A percentile compares a stretch with the other conserved stretches of the same genome.
These are phyloP conservation scores for Hemiprocne comata DNA, from an alignment of 2,113 vertebrate species.

Conservation along the genomic window DNA sequence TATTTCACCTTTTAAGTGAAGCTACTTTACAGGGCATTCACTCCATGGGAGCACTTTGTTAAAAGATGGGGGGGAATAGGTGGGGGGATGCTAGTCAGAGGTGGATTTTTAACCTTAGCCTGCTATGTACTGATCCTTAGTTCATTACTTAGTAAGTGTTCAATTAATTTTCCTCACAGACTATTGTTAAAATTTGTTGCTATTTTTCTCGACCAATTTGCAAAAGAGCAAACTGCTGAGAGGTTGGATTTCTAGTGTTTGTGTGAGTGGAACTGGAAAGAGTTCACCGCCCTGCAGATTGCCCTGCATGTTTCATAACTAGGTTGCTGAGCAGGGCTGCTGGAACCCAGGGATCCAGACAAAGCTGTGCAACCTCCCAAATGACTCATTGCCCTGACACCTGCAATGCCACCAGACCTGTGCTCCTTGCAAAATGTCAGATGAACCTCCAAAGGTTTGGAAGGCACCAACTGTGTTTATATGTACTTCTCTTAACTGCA, in stretches of 20 bases:
- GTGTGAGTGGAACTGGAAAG: slow-evolving; percentile 52
- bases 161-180: background rate
- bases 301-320: slow-evolving; percentile 11
- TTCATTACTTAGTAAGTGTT: background rate
- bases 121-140: background rate
- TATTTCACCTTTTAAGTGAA: slow-evolving; percentile 79
- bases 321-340: background rate
- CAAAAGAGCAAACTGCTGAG: slow-evolving; percentile 32
- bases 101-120: slow-evolving; percentile 25
- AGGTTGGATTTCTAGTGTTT: slow-evolving; percentile 36
- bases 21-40: slow-evolving; percentile 66
- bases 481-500: background rate
- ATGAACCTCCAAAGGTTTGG: background rate
- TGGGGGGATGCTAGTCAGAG: background rate
- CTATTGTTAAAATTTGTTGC: background rate
- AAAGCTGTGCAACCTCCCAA: slow-evolving; percentile 21
- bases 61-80: background rate
- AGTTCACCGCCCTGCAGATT: background rate
- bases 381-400: background rate
- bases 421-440: background rate
- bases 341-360: background rate
- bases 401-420: background rate
- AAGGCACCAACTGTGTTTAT: background rate
- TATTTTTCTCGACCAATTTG: background rate
- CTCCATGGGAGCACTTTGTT: slow-evolving; percentile 25